Evolutionary conservation across 2,888 invertebrate genomes (phyloP), one percentile per base, ranked within the genome.

Genomic region (Hydriomena furcata): DNA sequence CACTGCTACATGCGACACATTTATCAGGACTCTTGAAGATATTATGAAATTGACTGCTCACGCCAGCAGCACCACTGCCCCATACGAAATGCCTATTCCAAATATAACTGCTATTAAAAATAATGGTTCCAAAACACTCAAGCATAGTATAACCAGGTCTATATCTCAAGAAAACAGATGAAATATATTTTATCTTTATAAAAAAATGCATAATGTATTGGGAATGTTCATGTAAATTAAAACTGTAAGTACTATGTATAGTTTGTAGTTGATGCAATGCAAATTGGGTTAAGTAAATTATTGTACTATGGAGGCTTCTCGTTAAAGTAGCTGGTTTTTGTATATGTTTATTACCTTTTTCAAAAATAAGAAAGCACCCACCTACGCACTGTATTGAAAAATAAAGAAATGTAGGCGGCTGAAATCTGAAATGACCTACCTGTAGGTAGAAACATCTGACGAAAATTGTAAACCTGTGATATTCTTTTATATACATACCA

Each of bases 1-100:
- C 25, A 93, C 93, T 52, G 94, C 94, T 30, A 96, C 96, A 41
- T 96, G 96, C 91, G 96, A 96, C 84, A 95, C 95, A 23, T 96
- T 96, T 78, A 95, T 96, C 59, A 92, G 93, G 74, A 95, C 95
- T 12, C 86, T 96, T 63, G 96, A 96, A 81, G 95, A 95, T 63
- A 95, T 95, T 65, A 94, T 96, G 93, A 92, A 92, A 74, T 73
- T 93, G 40, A 86, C 92, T 13, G 90, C 91, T 34, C 70, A 64
- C 48, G 60, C 70, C 27, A 70, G 70, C 52, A 70, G 70, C 51
- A 61, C 54, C 11, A 74, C 68, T 58, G 52, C 66, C 51, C 60
- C 78, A 11, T 86, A 76, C 55, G 89, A 89, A 66, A 84, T 85
- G 76, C 80, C 81, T 8, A 49, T 83, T 50, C 73, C 83, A 41